Base-by-base conservation (phyloP, 1,140 invertebrate genomes). In the Gonatopus flavifemur region DNA sequence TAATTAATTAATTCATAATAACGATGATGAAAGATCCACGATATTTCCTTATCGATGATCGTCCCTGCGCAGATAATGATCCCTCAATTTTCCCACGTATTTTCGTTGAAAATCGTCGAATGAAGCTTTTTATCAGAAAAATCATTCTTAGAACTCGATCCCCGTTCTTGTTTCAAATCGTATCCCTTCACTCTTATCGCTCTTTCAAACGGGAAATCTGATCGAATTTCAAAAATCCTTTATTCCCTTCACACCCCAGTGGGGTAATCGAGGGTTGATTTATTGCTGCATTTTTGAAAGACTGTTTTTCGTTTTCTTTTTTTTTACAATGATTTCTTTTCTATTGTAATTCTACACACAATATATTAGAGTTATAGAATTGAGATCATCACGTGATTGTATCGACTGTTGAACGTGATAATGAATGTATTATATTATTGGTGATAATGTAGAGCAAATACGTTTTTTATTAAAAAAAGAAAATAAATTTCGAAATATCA, bases 261-360 rank as follows among this genome's bases (percentile, higher is more conserved):
- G n/a, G n/a, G n/a, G 25, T 30, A 59, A 24, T 55, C 40, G 21
- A 36, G 43, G 46, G 41, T 57, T 35, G 25, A 30, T 46, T 16
- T 47, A 60, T 15, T 38, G n/a, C n/a, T n/a, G n/a, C n/a, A n/a
- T n/a, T n/a, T n/a, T 54, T 33, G 33, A 53, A 62, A 62, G 59
- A 61, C 59, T 62, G 59, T 62, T 57, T 42, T 57, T 41, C 37
- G 53, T 57, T 57, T 10, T 50, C 15, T 24, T 39, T 30, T 22
- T 15, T 38, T 15, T 15, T 42, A 13, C 36, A 28, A 33, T 38
- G 25, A 28, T 21, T 28, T 45, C 32, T 49, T 56, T 56, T 52
- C 19, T 38, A 54, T 36, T 8, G 15, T 59, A 58, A 25, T 13
- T 24, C 13, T 62, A 62, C 15, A 30, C 24, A 46, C n/a, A n/a